phyloP scores from a whole-genome alignment of 2,113 vertebrate species.

The Lucifuga dentata region DNA sequence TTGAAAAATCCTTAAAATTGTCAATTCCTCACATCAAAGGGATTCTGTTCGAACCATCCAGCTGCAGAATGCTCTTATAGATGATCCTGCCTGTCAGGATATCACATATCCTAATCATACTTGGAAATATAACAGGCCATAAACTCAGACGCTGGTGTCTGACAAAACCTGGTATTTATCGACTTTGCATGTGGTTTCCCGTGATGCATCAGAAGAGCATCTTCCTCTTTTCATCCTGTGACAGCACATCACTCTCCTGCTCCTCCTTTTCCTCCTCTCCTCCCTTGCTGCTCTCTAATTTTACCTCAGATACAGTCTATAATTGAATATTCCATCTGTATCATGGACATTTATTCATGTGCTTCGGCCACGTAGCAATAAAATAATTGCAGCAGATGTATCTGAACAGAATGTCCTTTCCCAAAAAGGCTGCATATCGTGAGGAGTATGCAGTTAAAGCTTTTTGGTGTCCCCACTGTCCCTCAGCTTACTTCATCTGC shows the following conservation, averaged over 20 bases:
- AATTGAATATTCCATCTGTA: slow-evolving; percentile 62
- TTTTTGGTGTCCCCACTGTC: neutral
- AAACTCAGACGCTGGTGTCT: slow-evolving; percentile 15
- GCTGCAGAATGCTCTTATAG: neutral
- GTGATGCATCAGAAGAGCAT: slow-evolving; percentile 34
- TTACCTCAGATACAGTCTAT: slow-evolving; percentile 56
- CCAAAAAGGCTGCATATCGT: too few species aligned
- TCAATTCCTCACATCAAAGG: slow-evolving; percentile 11
- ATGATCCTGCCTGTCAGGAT: slow-evolving; percentile 25
- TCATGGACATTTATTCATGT: slow-evolving; percentile 8
- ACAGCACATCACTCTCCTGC: slow-evolving; percentile 43
- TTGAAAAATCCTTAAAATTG: slow-evolving; percentile 29
- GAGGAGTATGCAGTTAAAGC: too few species aligned
- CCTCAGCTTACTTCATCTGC: slow-evolving; percentile 1
- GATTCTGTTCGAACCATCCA: slow-evolving; percentile 14
- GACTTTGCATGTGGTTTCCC: slow-evolving; percentile 43
- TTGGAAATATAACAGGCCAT: slow-evolving; percentile 15
- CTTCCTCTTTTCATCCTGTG: slow-evolving; percentile 32
- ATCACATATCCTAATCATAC: slow-evolving; percentile 21
- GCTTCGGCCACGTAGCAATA: slow-evolving; percentile 27
- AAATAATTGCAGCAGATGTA: neutral
- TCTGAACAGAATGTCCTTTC: slow-evolving; percentile 9
- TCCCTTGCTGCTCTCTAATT: slow-evolving; percentile 55
- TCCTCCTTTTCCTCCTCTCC: slow-evolving; percentile 14
- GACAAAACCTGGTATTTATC: slow-evolving; percentile 21